These are phyloP conservation scores for Chelmon rostratus DNA, from an alignment of 2,797 vertebrate genomes.

Conservation along the genomic window DNA sequence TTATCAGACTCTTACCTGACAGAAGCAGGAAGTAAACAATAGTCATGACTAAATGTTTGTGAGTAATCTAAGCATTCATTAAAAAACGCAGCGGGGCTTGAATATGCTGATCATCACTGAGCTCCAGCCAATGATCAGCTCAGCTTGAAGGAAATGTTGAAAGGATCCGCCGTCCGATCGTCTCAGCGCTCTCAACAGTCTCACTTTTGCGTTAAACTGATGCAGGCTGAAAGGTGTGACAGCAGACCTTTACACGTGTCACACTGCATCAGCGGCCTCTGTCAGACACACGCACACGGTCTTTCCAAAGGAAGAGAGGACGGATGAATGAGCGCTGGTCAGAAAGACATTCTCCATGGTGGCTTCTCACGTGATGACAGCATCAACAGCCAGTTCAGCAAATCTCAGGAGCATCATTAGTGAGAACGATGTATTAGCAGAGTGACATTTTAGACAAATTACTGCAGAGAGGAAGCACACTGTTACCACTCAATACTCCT, in stretches of 20 bases:
- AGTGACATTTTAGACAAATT: constrained; percentile 2
- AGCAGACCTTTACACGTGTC: neutral
- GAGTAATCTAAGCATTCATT: too few species aligned
- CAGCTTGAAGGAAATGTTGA: neutral
- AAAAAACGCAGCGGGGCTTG: too few species aligned
- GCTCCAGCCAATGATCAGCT: neutral
- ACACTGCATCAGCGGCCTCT: neutral
- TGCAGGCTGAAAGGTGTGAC: neutral
- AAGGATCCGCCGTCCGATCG: neutral
- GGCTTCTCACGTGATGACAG: neutral
- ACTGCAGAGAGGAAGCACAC: neutral
- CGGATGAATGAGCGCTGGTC: neutral
- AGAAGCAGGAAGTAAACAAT: neutral
- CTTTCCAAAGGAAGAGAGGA: too few species aligned
- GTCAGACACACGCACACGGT: neutral
- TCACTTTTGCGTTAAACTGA: neutral
- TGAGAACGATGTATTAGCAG: neutral
- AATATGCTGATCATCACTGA: neutral
- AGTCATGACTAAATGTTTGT: neutral
- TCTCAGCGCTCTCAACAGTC: accelerated
- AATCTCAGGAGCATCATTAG: constrained; percentile 14
- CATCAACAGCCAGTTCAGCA: neutral
- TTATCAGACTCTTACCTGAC: neutral
- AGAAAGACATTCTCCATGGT: neutral
- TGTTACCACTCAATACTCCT: neutral